Percentiles rank a stretch among this genome's conserved stretches.
Conservation (phyloP, 2,888 invertebrate species). For the Halocaridina rubra region DNA sequence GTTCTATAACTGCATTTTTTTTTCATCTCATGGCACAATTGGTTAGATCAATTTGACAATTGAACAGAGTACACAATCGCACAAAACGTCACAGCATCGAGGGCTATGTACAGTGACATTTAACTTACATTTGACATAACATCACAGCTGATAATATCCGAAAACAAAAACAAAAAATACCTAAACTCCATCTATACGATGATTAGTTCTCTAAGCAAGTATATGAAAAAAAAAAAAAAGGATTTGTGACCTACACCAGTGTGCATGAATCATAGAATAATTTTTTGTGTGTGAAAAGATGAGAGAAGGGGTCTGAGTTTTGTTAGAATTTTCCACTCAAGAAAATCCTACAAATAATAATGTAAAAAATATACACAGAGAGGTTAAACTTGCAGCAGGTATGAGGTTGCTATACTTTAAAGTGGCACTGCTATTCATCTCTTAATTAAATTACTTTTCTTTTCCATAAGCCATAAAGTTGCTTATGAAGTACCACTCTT, state of each 20-base stretch:
- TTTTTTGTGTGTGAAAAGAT: neutral
- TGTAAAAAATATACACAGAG: neutral
- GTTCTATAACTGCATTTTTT: neutral
- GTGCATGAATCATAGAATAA: neutral
- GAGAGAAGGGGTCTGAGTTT: neutral
- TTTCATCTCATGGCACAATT: constrained; percentile 1
- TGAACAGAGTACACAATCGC: no score
- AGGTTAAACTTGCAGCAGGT: neutral
- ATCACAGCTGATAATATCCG: constrained; percentile 13
- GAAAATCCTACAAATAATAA: neutral
- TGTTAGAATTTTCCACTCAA: neutral
- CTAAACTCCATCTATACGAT: constrained; percentile 3
- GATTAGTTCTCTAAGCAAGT: neutral
- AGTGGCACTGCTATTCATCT: neutral
- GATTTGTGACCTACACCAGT: constrained; percentile 3
- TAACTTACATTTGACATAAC: neutral
- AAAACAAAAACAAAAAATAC: neutral
- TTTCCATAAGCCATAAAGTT: neutral
- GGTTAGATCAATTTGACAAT: neutral
- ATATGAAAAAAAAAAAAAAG: neutral
- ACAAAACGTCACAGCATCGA: no score
- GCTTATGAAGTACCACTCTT: neutral
- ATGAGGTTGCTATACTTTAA: neutral
- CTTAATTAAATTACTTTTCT: neutral
- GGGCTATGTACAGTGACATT: neutral